phyloP scores from a whole-genome alignment of 2,888 invertebrate genomes.

The Tipula unca region DNA sequence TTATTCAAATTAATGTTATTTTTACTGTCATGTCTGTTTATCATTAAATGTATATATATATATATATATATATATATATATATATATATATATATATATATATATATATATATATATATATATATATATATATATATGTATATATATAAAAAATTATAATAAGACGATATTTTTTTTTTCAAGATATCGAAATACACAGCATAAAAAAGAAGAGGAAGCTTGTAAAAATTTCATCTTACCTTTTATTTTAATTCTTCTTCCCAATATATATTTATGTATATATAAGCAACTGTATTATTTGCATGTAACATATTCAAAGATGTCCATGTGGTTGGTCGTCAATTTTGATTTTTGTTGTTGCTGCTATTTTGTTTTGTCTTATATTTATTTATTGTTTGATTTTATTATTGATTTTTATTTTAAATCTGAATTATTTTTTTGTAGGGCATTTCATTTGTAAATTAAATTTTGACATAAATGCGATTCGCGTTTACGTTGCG shows the following conservation, averaged over 20 bases:
- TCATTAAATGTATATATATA: background rate
- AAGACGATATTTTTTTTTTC: background rate
- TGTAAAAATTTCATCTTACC: background rate
- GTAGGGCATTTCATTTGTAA: conserved; percentile 14
- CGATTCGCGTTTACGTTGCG: background rate
- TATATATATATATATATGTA: background rate
- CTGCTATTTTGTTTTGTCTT: background rate
- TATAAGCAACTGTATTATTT: background rate
- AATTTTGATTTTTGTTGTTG: background rate
- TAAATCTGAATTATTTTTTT: background rate
- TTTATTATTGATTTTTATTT: background rate
- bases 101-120: background rate
- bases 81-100: background rate
- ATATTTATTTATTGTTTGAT: background rate
- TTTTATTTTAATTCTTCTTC: background rate
- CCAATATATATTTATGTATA: background rate
- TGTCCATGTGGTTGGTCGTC: background rate
- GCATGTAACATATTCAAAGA: background rate
- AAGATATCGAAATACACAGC: background rate
- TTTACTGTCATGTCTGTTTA: conserved; percentile 9
- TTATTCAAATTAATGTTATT: conserved; percentile 14
- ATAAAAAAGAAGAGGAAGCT: background rate
- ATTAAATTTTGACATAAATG: background rate
- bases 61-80: background rate
- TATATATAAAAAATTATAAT: background rate